Evolutionary conservation across 1,140 invertebrate genomes (phyloP), one percentile per base, ranked within the genome.

Genomic region (Zaprionus gabonicus): DNA sequence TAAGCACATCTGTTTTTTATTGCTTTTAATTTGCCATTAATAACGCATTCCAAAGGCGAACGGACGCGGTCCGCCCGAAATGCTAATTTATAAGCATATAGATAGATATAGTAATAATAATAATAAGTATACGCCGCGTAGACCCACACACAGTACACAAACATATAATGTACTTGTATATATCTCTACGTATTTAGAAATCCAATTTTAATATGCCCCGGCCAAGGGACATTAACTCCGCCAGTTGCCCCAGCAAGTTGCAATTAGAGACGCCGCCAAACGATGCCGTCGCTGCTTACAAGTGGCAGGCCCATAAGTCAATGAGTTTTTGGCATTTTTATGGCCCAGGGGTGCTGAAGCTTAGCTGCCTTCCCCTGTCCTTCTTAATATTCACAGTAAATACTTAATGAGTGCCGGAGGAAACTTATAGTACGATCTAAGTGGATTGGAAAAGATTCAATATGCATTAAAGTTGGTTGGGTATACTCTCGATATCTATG

Each of bases 1-100:
- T 92, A 91, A 92, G 91, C 91, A 92, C 91, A 92, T 92, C 91
- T 92, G 91, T 88, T 91, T 92, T 92, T 92, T 92, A 92, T 92
- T 92, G 87, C 91, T 91, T 92, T 92, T 92, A 92, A 92, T 92
- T 92, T 91, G 91, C 91, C 91, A 91, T 92, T 92, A 92, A 92
- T 92, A 92, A 91, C 86, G 91, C 91, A 92, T 92, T 91, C 80
- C 81, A 71, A 46, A 80, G 71, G 82, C 78, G 75, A 78, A 67
- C 59, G 70, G 55, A 60, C 84, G 74, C 59, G 68, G 80, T 60
- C 74, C 78, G 64, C 56, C 75, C 72, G 71, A 87, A 90, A 88
- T 88, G 84, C 84, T 84, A 88, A 88, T 88, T 88, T 83, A 84
- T 84, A 76, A 76, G 73, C 73, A 88, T 81, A 81, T 85, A 76